Evolutionary conservation across 2,888 invertebrate genomes (phyloP), one percentile per base, ranked within the genome.

Genomic region (Chydorus sphaericus): DNA sequence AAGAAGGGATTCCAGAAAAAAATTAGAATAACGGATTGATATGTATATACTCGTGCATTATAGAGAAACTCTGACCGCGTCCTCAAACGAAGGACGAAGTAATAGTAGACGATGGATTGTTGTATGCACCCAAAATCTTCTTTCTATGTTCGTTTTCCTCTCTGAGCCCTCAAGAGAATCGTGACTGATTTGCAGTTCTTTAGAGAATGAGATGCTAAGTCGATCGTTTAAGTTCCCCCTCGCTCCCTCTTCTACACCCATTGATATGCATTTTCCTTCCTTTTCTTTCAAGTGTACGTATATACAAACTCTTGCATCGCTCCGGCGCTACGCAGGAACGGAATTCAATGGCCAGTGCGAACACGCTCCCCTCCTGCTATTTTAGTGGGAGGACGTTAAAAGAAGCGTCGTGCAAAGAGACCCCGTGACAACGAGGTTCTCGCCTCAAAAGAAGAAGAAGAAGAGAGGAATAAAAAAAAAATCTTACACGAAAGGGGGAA

Each of bases 121-220:
- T n/a, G n/a, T n/a, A n/a, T n/a, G n/a, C n/a, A n/a, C n/a, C n/a
- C n/a, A n/a, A n/a, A n/a, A n/a, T n/a, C n/a, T n/a, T n/a, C n/a
- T n/a, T n/a, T n/a, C n/a, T n/a, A n/a, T n/a, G n/a, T n/a, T n/a
- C n/a, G n/a, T n/a, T n/a, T n/a, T n/a, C n/a, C n/a, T n/a, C n/a
- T n/a, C n/a, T n/a, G n/a, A n/a, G 18, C 39, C 26, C 26, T 28
- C 14, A 23, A 20, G 20, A 44, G 28, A 44, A 44, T 44, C 44
- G 44, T 44, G 44, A 44, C 44, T 44, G 44, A 44, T 44, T 44
- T 44, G 44, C 18, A 28, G 26, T 23, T 8, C 44, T 44, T n/a
- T n/a, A n/a, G n/a, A n/a, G 44, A 44, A 44, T 44, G 44, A 44
- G 44, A 44, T 44, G 44, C 44, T 44, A 44, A 44, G 44, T 44